Percentiles rank a stretch among this genome's conserved stretches.
Evolutionary conservation across 1,140 invertebrate species (phyloP).

Genomic region (Penaeus vannamei): DNA sequence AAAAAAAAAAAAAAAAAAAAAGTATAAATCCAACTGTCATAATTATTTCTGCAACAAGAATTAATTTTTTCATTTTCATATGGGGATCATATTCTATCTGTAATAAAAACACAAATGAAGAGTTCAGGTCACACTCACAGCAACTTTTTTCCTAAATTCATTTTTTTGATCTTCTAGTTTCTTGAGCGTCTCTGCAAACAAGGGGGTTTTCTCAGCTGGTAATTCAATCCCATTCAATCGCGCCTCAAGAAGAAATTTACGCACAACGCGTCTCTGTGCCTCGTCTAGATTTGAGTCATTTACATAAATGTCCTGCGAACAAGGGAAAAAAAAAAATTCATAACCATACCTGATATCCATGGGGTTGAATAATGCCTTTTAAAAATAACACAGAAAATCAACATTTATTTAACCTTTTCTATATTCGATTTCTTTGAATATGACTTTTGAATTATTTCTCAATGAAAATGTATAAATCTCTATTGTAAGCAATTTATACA

Average conservation of each 20-base stretch:
- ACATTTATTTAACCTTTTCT: too few relatives aligned
- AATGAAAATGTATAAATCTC: too few relatives aligned
- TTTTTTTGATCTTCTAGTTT: conserved; percentile 44
- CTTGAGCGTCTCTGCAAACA: conserved; percentile 16
- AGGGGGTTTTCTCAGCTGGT: conserved; percentile 22
- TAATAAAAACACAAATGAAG: too few relatives aligned
- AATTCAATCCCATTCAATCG: conserved; percentile 72
- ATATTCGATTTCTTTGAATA: too few relatives aligned
- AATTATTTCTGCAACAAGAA: too few relatives aligned
- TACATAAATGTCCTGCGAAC: conserved; percentile 71
- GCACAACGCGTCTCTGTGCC: conserved; percentile 71
- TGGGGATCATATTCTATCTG: too few relatives aligned
- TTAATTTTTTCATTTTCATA: too few relatives aligned
- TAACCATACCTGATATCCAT: too few relatives aligned
- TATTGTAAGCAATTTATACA: too few relatives aligned
- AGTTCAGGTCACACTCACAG: conserved; percentile 20
- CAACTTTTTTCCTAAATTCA: conserved; percentile 46
- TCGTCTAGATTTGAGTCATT: conserved; percentile 70
- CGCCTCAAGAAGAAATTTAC: conserved; percentile 73
- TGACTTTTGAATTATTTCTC: too few relatives aligned
- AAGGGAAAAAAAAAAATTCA: background rate
- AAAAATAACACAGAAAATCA: too few relatives aligned
- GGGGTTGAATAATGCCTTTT: background rate
- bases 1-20: background rate
- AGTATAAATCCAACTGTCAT: background rate